Percentiles rank a stretch among this genome's conserved stretches.
Conservation (phyloP, 2,888 invertebrate species). For the Sacculina carcini region DNA sequence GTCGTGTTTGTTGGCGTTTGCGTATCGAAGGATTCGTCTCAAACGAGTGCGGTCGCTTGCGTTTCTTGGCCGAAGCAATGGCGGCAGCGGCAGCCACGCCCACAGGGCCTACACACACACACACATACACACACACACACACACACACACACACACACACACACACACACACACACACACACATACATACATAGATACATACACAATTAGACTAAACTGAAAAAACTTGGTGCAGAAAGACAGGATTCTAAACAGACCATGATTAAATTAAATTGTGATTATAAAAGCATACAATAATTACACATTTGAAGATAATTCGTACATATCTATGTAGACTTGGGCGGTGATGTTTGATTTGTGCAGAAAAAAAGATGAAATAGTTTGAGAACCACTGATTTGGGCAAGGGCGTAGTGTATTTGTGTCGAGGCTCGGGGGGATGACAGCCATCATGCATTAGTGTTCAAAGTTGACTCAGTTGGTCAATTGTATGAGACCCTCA, state of each 20-base stretch:
- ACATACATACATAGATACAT: slow-evolving; percentile 5
- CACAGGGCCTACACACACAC: slow-evolving; percentile 39
- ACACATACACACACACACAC: background rate
- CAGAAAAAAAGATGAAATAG: too few species aligned
- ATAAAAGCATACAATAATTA: background rate
- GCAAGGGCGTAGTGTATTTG: too few species aligned
- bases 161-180: background rate
- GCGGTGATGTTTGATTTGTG: too few species aligned
- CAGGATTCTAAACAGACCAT: too few species aligned
- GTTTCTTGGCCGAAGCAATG: slow-evolving; percentile 78
- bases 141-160: background rate
- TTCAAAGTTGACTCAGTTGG: too few species aligned
- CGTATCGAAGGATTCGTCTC: slow-evolving; percentile 90
- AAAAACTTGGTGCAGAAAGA: too few species aligned
- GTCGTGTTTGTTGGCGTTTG: slow-evolving; percentile 77
- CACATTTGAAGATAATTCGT: background rate
- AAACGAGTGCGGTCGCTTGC: slow-evolving; percentile 81
- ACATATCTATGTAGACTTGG: too few species aligned
- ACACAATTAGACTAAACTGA: background rate
- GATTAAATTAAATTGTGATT: background rate
- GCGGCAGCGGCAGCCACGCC: slow-evolving; percentile 92
- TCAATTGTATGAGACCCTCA: too few species aligned
- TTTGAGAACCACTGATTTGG: too few species aligned
- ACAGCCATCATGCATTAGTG: too few species aligned
- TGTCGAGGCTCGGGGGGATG: too few species aligned